Conservation (phyloP, 2,113 vertebrate genomes). For the Eclectus roratus region DNA sequence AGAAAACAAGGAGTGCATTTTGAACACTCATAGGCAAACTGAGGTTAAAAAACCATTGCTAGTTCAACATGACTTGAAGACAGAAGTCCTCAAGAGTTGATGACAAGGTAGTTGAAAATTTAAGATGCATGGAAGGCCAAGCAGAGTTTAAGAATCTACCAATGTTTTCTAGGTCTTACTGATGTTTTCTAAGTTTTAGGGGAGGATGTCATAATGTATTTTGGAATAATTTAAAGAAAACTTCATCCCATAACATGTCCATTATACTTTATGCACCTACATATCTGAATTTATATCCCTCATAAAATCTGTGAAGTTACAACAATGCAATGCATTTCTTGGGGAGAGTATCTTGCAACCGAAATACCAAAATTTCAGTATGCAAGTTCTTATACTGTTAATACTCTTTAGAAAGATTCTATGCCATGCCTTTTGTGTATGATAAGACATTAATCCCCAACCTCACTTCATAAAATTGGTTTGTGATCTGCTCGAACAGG, state of each 20-base stretch:
- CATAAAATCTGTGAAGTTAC: neutral
- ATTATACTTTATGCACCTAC: neutral
- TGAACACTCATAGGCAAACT: neutral
- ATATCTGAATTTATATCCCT: neutral
- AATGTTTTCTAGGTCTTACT: neutral
- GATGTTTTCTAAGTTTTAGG: neutral
- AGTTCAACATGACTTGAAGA: neutral
- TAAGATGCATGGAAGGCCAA: neutral
- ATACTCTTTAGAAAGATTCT: neutral
- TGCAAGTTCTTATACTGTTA: neutral
- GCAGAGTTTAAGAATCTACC: neutral
- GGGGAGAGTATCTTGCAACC: neutral
- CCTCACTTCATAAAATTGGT: neutral
- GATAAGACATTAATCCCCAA: neutral
- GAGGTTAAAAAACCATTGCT: neutral
- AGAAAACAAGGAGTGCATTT: neutral
- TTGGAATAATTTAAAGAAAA: neutral
- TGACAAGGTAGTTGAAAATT: neutral
- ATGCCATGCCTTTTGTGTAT: neutral
- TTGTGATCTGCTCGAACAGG: neutral
- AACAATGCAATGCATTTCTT: neutral
- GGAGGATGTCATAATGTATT: neutral
- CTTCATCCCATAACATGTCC: neutral
- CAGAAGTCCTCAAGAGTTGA: neutral
- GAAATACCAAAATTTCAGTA: neutral